phyloP scores from a whole-genome alignment of 2,888 invertebrate genomes.

The Eucera pruinosa region DNA sequence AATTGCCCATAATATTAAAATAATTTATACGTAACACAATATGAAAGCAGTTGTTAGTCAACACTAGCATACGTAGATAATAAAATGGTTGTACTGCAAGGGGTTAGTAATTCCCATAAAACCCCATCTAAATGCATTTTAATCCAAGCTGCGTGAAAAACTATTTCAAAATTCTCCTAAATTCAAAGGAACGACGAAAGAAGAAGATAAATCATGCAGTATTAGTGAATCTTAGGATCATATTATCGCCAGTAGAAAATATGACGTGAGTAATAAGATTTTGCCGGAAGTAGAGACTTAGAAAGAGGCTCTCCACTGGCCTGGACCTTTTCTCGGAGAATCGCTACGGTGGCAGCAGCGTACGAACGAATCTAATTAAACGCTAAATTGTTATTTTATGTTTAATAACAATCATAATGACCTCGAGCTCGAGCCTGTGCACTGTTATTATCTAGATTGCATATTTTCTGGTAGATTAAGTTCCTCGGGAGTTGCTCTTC shows the following conservation, averaged over 20 bases:
- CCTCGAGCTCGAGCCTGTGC: conserved; percentile 75
- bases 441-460: conserved; percentile 83
- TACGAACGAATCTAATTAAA: conserved; percentile 82
- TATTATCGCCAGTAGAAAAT: background rate
- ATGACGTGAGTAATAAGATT: conserved; percentile 59
- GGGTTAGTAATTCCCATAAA: too few species aligned
- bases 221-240: background rate
- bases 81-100: too few species aligned
- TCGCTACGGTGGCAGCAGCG: too few species aligned
- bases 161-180: background rate
- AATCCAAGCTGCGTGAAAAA: too few species aligned
- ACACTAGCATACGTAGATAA: too few species aligned
- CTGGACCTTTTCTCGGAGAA: too few species aligned
- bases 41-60: too few species aligned
- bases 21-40: too few species aligned
- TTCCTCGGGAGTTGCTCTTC: conserved; percentile 60
- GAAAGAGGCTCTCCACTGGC: conserved; percentile 19
- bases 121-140: too few species aligned
- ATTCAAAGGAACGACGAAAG: background rate
- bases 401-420: conserved; percentile 82
- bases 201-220: background rate
- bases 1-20: too few species aligned
- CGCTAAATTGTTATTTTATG: conserved; percentile 82
- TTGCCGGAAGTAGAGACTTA: conserved; percentile 59
- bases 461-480: conserved; percentile 83